Percentiles rank a stretch among this genome's conserved stretches.
Conservation (phyloP, 53 echinoderm and acorn worm species). For the Hippasteria phrygiana region DNA sequence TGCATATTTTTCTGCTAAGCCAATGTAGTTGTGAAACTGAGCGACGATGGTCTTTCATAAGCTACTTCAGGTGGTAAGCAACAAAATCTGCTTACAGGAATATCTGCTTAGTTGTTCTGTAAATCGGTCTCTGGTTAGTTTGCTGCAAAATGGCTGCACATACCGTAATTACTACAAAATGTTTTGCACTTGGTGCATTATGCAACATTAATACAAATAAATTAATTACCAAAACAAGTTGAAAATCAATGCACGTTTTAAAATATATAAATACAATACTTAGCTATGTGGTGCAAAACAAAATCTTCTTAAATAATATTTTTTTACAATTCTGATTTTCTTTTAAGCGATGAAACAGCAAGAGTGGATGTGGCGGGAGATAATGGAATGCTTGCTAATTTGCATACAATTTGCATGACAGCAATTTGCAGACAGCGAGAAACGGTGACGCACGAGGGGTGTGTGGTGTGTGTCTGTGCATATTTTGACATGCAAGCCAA, state of each 20-base stretch:
- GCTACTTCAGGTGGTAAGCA: too few relatives aligned
- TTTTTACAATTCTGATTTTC: not conserved
- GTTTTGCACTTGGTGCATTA: constrained; percentile 40
- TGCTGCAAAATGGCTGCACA: constrained; percentile 19
- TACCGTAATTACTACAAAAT: not conserved
- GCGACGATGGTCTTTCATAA: too few relatives aligned
- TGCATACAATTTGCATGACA: constrained; percentile 39
- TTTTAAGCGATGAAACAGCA: constrained; percentile 20
- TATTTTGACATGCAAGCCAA: too few relatives aligned
- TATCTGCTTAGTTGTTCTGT: not conserved
- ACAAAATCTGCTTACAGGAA: not conserved
- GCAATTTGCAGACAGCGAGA: constrained; percentile 6
- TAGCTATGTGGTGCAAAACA: constrained; percentile 33
- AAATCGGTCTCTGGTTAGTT: not conserved
- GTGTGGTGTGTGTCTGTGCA: not conserved
- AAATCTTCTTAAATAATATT: not conserved
- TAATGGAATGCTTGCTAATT: constrained; percentile 65
- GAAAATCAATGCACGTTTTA: not conserved
- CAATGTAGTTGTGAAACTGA: not conserved
- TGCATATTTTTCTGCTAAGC: too few relatives aligned
- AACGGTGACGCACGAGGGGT: not conserved
- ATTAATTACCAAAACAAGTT: not conserved
- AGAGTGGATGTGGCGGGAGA: constrained; percentile 4
- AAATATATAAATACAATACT: constrained; percentile 23
- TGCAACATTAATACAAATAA: constrained; percentile 35